Base-by-base conservation (phyloP, 2,888 invertebrate genomes). In the Drosophila neutralis region DNA sequence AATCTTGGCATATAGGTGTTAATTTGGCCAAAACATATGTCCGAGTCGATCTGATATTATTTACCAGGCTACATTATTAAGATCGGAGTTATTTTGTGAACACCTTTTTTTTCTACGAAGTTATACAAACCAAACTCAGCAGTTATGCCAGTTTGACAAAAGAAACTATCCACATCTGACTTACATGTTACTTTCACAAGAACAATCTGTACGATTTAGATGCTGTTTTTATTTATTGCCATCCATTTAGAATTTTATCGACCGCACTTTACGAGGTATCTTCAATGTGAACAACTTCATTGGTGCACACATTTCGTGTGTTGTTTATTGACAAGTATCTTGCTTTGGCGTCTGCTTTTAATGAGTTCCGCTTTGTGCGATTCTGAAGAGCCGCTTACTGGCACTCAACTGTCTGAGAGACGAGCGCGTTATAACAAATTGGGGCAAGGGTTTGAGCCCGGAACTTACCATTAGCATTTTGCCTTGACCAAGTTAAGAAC, bases 401-500 rank as follows among this genome's bases (percentile, higher is more conserved):
- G 15, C 15, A 7, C 15, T 21, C 24, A 69, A 56, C 54, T 52
- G 52, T 36, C 59, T 66, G 71, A 64, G 54, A 68, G 29, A 49
- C n/a, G 24, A 15, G 36, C 36, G 56, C 38, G 24, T 31, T 31
- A 40, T 59, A 73, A 54, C 36, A 42, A n/a, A 33, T 42, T 57
- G 49, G 21, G 51, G 42, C 18, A 60, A 76, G 78, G 69, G 59
- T 73, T 82, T 69, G 53, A 42, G 65, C 71, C 69, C 66, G 70
- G 76, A 76, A 73, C 67, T 66, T 76, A 69, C 81, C 79, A 83
- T 76, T 81, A 81, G 76, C 86, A 76, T 80, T 78, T 70, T 49
- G 80, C 60, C 73, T 76, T 81, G 83, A 79, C 86, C 83, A 83
- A 79, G 58, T 79, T 78, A 59, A 53, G 65, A 72, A 76, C 72